These are phyloP conservation scores for Bungarus multicinctus DNA, from an alignment of 2,113 vertebrate genomes.

Conservation along the genomic window DNA sequence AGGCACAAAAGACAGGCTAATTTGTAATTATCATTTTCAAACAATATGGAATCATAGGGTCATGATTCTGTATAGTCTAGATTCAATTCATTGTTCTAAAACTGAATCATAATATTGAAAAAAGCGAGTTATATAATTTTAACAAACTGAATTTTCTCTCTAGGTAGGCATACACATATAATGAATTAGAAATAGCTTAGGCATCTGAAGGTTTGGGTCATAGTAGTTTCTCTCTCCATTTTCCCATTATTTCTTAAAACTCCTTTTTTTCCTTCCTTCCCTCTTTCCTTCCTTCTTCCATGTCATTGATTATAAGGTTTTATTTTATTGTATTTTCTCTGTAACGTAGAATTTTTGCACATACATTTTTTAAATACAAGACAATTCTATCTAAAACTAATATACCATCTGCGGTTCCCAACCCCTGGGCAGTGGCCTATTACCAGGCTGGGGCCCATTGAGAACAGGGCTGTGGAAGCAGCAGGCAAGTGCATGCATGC, in stretches of 20 bases:
- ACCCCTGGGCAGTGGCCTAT: too few species aligned
- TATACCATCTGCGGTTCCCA: background rate
- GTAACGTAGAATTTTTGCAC: background rate
- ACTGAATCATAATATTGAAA: background rate
- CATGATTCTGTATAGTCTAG: background rate
- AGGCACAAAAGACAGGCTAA: background rate
- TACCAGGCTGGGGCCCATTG: too few species aligned
- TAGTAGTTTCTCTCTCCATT: background rate
- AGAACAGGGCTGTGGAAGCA: background rate
- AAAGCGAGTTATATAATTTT: background rate
- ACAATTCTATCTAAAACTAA: background rate
- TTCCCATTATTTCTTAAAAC: background rate
- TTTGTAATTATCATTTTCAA: background rate
- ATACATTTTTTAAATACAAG: background rate
- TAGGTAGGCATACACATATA: background rate
- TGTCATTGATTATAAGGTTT: background rate
- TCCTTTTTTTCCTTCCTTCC: background rate
- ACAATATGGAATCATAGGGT: background rate
- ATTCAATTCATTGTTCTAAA: background rate
- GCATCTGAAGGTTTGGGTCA: background rate
- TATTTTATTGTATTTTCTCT: background rate
- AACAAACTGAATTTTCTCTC: background rate
- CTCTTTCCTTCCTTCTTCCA: rapidly evolving
- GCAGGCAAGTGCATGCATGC: too few species aligned
- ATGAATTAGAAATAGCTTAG: background rate